A percentile compares a stretch with the other conserved stretches of the same genome.
Conservation (phyloP, 92 coral and sea anemone genomes). For the Porites evermanni region DNA sequence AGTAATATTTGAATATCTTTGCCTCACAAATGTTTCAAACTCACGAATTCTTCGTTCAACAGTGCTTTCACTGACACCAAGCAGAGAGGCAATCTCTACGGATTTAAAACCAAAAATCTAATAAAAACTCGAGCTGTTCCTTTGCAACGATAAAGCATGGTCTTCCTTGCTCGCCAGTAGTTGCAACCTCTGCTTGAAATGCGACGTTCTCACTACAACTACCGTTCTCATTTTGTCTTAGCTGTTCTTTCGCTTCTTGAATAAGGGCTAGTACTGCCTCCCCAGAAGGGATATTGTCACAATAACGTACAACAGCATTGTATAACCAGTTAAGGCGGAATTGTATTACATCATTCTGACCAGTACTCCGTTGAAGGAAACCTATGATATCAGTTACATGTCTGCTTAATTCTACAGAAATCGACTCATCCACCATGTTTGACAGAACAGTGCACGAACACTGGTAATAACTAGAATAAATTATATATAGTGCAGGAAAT, state of each 20-base stretch:
- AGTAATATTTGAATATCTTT: slow-evolving; percentile 52
- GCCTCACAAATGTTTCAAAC: slow-evolving; percentile 33
- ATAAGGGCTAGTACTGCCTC: slow-evolving; percentile 26
- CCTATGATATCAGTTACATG: slow-evolving; percentile 3
- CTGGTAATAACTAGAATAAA: no score
- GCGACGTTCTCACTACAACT: not conserved
- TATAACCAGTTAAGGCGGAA: slow-evolving; percentile 47
- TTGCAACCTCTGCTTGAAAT: slow-evolving; percentile 30
- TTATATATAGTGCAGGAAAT: no score
- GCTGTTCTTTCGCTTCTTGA: slow-evolving; percentile 25
- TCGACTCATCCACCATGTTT: not conserved
- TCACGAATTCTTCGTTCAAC: slow-evolving; percentile 57
- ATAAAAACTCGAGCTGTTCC: slow-evolving; percentile 35
- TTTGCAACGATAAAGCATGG: slow-evolving; percentile 32
- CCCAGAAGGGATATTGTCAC: slow-evolving; percentile 39
- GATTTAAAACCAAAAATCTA: slow-evolving; percentile 40
- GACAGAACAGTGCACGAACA: no score
- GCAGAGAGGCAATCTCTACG: slow-evolving; percentile 54
- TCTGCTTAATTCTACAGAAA: not conserved
- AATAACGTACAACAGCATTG: slow-evolving; percentile 49
- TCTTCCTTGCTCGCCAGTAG: slow-evolving; percentile 37
- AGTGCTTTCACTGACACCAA: slow-evolving; percentile 62
- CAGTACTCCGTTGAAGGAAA: slow-evolving; percentile 10
- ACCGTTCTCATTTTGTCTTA: slow-evolving; percentile 25
- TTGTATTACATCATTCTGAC: slow-evolving; percentile 31